Evolutionary conservation across 2,797 vertebrate species (phyloP).

Genomic region (Aratinga solstitialis): DNA sequence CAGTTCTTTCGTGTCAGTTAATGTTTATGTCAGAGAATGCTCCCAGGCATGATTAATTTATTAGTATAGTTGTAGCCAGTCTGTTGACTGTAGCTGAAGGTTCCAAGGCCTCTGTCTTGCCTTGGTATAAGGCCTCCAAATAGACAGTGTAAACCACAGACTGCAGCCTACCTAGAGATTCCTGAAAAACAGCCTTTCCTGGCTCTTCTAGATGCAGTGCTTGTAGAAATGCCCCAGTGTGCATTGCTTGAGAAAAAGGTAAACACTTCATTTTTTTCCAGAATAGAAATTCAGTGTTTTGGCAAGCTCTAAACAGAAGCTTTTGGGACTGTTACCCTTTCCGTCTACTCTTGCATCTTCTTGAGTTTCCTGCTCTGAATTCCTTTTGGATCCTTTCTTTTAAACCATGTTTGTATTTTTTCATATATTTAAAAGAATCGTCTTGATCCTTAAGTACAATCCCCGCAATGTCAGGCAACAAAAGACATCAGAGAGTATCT

Average conservation of each 20-base stretch:
- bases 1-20: not conserved
- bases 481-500: not conserved
- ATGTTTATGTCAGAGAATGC: not conserved
- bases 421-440: not conserved
- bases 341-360: not conserved
- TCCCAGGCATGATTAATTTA: not conserved
- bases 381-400: not conserved
- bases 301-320: not conserved
- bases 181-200: not conserved
- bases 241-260: not conserved
- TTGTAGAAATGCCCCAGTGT: not conserved
- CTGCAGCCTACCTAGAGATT: not conserved
- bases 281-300: not conserved
- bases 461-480: not conserved
- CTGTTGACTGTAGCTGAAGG: not conserved
- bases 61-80: not conserved
- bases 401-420: not conserved
- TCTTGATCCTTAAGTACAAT: not conserved
- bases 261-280: not conserved
- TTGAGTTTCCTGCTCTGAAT: not conserved
- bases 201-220: not conserved
- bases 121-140: not conserved
- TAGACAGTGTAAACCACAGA: not conserved
- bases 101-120: not conserved
- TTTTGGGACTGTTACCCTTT: not conserved